Evolutionary conservation across 2,888 invertebrate species (phyloP), one percentile per base, ranked within the genome.

Genomic region (Elysia crispata): DNA sequence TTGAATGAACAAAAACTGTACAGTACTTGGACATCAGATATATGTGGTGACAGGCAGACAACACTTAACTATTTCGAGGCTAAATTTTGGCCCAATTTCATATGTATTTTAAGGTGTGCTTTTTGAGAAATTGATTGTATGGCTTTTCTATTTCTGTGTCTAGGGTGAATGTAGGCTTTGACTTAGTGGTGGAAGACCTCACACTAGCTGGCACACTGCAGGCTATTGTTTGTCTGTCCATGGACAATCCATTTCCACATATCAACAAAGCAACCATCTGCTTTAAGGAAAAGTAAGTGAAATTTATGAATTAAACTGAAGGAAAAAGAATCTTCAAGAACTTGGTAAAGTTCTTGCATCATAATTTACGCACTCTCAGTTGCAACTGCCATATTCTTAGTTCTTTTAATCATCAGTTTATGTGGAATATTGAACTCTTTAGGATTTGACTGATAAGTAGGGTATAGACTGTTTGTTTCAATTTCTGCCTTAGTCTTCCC

Each of bases 181-280:
- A 94, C 82, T 85, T 93, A 25, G 93, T 93, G 1, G 92, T 94
- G 77, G 94, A 94, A 84, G 93, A 93, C 83, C 88, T 94, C 62
- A 91, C 92, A 79, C 86, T 94, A 0, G 90, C 91, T 54, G 94
- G 94, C 6, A 93, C 92, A 57, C 88, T 94, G 54, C 92, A 93
- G 76, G 89, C 93, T 33, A 92, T 93, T 18, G 84, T 93, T 28
- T 92, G 93, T 31, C 87, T 94, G 82, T 92, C 93, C 84, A 91
- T 93, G 88, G 92, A 92, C 81, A 92, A 92, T 1, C 93, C 93
- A 31, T 94, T 94, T 88, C 94, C 94, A 13, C 94, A 94, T 86
- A 89, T 94, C 83, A 91, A 93, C 74, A 92, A 92, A 60, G 91
- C 93, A 57, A 92, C 92, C 76, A 83, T 93, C 77, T 93, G 93